A percentile compares a stretch with the other conserved stretches of the same genome.
phyloP scores from a whole-genome alignment of 2,797 vertebrate genomes.

The Ptychobarbus kaznakovi region DNA sequence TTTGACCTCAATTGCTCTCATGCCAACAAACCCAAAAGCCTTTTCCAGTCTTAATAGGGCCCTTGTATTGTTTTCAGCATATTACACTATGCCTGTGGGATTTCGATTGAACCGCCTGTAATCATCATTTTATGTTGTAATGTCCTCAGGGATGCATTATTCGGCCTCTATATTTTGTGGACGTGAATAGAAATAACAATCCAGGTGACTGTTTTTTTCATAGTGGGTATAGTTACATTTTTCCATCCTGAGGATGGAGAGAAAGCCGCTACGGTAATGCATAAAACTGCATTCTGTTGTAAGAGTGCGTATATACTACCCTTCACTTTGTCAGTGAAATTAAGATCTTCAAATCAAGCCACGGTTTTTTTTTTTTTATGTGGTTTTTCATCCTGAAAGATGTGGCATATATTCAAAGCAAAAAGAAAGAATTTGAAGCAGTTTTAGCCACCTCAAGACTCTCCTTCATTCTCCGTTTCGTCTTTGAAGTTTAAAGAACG shows the following conservation, averaged over 20 bases:
- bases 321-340: slow-evolving; percentile 56
- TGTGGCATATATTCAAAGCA: slow-evolving; percentile 4
- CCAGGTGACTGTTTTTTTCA: slow-evolving; percentile 15
- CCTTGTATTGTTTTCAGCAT: slow-evolving; percentile 6
- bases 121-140: slow-evolving; percentile 9
- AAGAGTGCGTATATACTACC: slow-evolving; percentile 52
- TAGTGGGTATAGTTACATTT: slow-evolving; percentile 46
- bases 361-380: neutral
- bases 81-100: slow-evolving; percentile 3
- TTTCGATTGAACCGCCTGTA: slow-evolving; percentile 26
- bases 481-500: slow-evolving; percentile 85
- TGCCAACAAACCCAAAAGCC: neutral
- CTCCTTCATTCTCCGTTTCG: slow-evolving; percentile 76
- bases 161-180: slow-evolving; percentile 17
- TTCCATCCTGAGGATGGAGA: slow-evolving; percentile 62
- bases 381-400: slow-evolving; percentile 10
- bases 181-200: slow-evolving; percentile 15
- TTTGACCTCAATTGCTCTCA: slow-evolving; percentile 1
- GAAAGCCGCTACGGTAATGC: slow-evolving; percentile 22
- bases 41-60: slow-evolving; percentile 10
- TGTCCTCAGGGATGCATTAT: slow-evolving; percentile 42
- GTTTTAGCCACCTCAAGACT: slow-evolving; percentile 34
- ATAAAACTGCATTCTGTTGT: slow-evolving; percentile 60
- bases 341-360: slow-evolving; percentile 65
- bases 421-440: slow-evolving; percentile 33